These are phyloP conservation scores for Sesia apiformis DNA, from an alignment of 2,888 invertebrate species.

Conservation along the genomic window DNA sequence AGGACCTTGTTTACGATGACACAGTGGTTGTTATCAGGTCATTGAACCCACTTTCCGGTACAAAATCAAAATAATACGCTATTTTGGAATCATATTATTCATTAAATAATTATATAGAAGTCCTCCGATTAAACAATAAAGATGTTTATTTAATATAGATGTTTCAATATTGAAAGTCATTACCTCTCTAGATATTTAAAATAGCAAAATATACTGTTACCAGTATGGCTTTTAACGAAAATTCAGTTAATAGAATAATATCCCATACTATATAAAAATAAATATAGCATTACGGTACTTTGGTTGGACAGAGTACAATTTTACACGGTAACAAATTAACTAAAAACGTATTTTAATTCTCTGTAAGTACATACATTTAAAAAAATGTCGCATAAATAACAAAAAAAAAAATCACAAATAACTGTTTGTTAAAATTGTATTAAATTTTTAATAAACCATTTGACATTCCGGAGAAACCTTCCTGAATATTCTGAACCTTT, in stretches of 20 bases:
- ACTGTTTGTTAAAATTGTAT: too few species aligned
- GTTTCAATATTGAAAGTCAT: constrained; percentile 47
- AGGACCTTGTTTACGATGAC: constrained; percentile 38
- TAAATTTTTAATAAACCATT: too few species aligned
- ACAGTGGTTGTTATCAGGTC: constrained; percentile 26
- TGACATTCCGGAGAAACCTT: too few species aligned
- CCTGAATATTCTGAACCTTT: too few species aligned
- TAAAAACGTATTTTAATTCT: too few species aligned
- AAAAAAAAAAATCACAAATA: too few species aligned
- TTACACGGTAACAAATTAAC: not conserved
- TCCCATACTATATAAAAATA: constrained; percentile 10
- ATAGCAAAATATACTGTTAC: constrained; percentile 56
- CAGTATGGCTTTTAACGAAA: constrained; percentile 37
- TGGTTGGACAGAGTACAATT: constrained; percentile 8
- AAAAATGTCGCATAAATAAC: too few species aligned
- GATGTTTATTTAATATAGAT: constrained; percentile 50
- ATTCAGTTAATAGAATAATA: constrained; percentile 5
- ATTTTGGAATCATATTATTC: constrained; percentile 43
- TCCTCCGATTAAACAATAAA: constrained; percentile 45
- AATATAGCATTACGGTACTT: constrained; percentile 8
- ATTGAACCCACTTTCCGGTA: constrained; percentile 48
- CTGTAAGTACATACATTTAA: too few species aligned
- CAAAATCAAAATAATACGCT: constrained; percentile 51
- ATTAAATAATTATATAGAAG: constrained; percentile 41
- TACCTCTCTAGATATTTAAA: constrained; percentile 60